phyloP scores from a whole-genome alignment of 2,797 vertebrate species.

The Knipowitschia caucasica region DNA sequence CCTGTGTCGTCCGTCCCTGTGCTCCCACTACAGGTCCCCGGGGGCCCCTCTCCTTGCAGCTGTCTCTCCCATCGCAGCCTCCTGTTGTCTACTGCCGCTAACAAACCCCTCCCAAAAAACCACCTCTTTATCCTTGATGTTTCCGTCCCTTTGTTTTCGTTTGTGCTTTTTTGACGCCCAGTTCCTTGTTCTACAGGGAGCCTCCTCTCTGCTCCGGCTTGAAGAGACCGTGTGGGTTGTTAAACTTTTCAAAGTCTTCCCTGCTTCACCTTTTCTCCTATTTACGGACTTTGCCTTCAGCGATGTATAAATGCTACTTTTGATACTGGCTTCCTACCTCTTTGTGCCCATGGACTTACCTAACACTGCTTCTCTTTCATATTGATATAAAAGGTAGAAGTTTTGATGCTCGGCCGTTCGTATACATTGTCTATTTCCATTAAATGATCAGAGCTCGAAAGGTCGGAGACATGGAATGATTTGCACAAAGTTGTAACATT shows the following conservation, averaged over 20 bases:
- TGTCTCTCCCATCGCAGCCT: constrained; percentile 8
- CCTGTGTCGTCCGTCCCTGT: too few relatives aligned
- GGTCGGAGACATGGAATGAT: too few relatives aligned
- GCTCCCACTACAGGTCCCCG: too few relatives aligned
- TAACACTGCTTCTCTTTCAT: too few relatives aligned
- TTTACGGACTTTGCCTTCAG: constrained; percentile 1
- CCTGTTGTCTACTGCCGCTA: constrained; percentile 11
- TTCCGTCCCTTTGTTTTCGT: constrained; percentile 1
- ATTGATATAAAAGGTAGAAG: too few relatives aligned
- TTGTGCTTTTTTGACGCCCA: constrained; percentile 3
- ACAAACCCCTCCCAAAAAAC: constrained; percentile 25
- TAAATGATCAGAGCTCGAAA: too few relatives aligned
- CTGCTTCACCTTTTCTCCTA: not conserved
- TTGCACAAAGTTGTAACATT: too few relatives aligned
- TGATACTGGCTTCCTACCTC: not conserved
- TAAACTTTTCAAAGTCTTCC: constrained; percentile 22
- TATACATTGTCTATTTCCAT: too few relatives aligned
- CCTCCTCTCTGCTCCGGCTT: constrained; percentile 8
- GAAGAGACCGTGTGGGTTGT: not conserved
- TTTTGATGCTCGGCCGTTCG: too few relatives aligned
- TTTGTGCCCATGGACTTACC: not conserved
- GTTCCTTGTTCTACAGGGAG: constrained; percentile 10
- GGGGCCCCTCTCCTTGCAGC: too few relatives aligned
- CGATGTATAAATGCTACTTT: not conserved
- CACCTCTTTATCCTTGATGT: constrained; percentile 21